These are phyloP conservation scores for Acronicta alni DNA, from an alignment of 2,888 invertebrate genomes.

Conservation along the genomic window DNA sequence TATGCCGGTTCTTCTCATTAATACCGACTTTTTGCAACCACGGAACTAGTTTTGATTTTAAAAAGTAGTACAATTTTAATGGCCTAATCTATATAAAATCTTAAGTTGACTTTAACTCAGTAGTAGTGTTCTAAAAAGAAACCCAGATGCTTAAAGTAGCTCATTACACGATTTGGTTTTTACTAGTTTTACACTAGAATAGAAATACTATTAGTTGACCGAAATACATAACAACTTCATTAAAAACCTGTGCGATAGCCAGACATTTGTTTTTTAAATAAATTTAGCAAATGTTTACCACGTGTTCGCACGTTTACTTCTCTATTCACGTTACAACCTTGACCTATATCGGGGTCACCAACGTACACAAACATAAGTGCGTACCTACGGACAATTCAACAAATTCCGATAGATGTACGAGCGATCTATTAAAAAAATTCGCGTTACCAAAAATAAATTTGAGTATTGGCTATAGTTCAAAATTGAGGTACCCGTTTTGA, in stretches of 20 bases:
- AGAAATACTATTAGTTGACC: neutral
- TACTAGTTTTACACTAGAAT: too few species aligned
- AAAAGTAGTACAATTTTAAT: too few species aligned
- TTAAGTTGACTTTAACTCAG: too few species aligned
- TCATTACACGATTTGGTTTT: too few species aligned
- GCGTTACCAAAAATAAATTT: conserved; percentile 26
- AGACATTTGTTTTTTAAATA: conserved; percentile 21
- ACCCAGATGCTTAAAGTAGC: too few species aligned
- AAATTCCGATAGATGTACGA: neutral
- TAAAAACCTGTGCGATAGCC: conserved; percentile 4
- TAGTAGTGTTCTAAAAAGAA: too few species aligned
- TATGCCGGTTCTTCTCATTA: too few species aligned
- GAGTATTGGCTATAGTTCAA: conserved; percentile 49
- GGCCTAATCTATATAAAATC: too few species aligned
- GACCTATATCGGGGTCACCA: conserved; percentile 37
- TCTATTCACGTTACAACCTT: conserved; percentile 31
- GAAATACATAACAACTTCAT: neutral
- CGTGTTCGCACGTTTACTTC: conserved; percentile 19
- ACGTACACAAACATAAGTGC: conserved; percentile 15
- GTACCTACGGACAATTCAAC: neutral
- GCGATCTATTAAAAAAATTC: conserved; percentile 4
- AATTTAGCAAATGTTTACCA: conserved; percentile 27
- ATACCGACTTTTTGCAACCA: too few species aligned
- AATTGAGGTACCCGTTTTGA: conserved; percentile 23
- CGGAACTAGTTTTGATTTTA: too few species aligned